phyloP scores from a whole-genome alignment of 2,113 vertebrate genomes.

The Festucalex cinctus region DNA sequence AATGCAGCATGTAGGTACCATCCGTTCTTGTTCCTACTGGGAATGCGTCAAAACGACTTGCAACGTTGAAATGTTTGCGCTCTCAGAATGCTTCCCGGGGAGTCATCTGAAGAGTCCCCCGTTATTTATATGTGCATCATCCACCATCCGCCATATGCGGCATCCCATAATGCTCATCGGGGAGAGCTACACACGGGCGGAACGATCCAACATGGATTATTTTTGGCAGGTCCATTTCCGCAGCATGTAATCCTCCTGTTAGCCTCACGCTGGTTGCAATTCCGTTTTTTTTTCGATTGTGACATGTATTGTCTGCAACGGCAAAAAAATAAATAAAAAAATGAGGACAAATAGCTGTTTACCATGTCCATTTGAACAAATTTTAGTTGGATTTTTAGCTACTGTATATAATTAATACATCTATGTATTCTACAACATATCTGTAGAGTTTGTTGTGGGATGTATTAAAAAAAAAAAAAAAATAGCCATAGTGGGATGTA shows the following conservation, averaged over 20 bases:
- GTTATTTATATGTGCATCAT: slow-evolving; percentile 41
- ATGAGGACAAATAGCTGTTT: not conserved
- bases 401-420: no score
- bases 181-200: not conserved
- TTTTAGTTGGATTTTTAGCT: no score
- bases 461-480: no score
- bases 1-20: not conserved
- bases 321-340: not conserved
- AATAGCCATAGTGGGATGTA: no score
- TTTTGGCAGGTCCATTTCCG: not conserved
- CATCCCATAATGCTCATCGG: not conserved
- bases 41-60: not conserved
- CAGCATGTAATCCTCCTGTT: not conserved
- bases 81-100: not conserved
- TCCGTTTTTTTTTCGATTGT: not conserved
- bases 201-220: not conserved
- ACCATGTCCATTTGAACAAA: no score
- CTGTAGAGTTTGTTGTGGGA: no score
- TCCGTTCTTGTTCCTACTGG: not conserved
- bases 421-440: no score
- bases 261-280: not conserved
- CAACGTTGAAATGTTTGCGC: not conserved
- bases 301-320: not conserved
- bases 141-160: not conserved
- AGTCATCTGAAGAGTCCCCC: slow-evolving; percentile 51